Base-by-base conservation (phyloP, 2,888 invertebrate species). In the Dendrolimus houi region DNA sequence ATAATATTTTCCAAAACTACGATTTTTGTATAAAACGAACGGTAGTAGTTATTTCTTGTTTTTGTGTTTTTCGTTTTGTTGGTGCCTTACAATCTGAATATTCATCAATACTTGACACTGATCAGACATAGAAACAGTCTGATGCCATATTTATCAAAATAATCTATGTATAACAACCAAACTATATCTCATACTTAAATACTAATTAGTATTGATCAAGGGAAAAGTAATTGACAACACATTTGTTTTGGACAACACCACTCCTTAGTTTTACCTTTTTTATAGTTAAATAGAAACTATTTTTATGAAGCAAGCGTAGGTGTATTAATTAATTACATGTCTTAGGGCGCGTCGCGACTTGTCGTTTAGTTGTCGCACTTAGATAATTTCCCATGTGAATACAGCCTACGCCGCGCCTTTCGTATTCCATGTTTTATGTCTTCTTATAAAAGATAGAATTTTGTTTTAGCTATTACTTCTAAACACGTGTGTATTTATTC, bases 301-400 rank as follows among this genome's bases (percentile, higher is more conserved):
- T 58, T 61, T 62, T 54, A 54, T 56, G 57, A 47, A 53, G 29
- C 52, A 64, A 60, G 55, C 47, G 47, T 47, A 47, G 47, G 64
- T 68, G 62, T 72, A 71, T 82, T 83, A 83, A 87, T 85, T 85
- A 85, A 87, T 86, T 83, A 79, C 63, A 13, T 68, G 81, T 87
- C 88, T 88, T 88, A 85, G 85, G 85, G 85, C 69, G 85, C 66
- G 80, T 66, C 66, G 71, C 76, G 76, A 78, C 78, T 77, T 76
- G 71, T 66, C 65, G 64, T 68, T 62, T 62, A 57, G 61, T 61
- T 59, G 60, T 71, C 72, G 74, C 83, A 86, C 82, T 88, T 81
- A 63, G 71, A 68, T 85, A 81, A 89, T 88, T 89, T 89, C 88
- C 88, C 88, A 73, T 70, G 85, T 77, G 86, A 63, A 72, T 74